Conservation (phyloP, 2,797 vertebrate genomes). For the Typhlichthys subterraneus region DNA sequence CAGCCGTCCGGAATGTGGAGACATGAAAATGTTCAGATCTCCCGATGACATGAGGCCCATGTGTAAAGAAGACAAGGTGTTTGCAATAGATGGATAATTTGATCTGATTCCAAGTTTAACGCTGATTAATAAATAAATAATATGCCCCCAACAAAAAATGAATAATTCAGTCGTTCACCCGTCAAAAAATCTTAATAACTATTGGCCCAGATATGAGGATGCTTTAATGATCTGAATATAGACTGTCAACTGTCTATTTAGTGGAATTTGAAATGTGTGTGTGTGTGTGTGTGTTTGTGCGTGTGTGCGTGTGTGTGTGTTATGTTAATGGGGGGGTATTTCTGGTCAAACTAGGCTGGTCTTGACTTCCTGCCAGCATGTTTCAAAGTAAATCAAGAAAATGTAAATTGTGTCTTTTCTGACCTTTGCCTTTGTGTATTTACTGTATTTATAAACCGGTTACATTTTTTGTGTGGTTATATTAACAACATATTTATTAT, state of each 20-base stretch:
- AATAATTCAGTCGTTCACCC: constrained; percentile 66
- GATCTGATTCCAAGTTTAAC: constrained; percentile 66
- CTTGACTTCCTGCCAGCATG: no score
- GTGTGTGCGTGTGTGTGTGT: background rate
- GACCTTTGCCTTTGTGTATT: no score
- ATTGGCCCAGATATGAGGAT: constrained; percentile 69
- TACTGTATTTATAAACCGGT: no score
- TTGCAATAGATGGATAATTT: constrained; percentile 46
- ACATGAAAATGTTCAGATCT: constrained; percentile 26
- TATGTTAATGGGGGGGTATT: constrained; percentile 2
- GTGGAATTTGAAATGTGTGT: constrained; percentile 45
- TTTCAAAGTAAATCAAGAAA: no score
- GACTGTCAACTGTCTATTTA: constrained; percentile 39
- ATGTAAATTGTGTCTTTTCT: no score
- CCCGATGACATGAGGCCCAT: background rate
- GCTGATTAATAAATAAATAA: constrained; percentile 74
- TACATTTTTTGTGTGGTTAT: no score
- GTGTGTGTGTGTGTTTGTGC: background rate
- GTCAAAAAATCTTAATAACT: constrained; percentile 66
- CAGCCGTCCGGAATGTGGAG: constrained; percentile 10
- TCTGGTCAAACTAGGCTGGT: background rate
- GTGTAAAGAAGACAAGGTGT: constrained; percentile 38
- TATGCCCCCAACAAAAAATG: constrained; percentile 69
- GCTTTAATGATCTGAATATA: constrained; percentile 67
- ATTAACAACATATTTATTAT: no score